Percentiles rank a stretch among this genome's conserved stretches.
These are phyloP conservation scores for Saguinus midas DNA, from an alignment of 2,113 vertebrate genomes.

Conservation along the genomic window DNA sequence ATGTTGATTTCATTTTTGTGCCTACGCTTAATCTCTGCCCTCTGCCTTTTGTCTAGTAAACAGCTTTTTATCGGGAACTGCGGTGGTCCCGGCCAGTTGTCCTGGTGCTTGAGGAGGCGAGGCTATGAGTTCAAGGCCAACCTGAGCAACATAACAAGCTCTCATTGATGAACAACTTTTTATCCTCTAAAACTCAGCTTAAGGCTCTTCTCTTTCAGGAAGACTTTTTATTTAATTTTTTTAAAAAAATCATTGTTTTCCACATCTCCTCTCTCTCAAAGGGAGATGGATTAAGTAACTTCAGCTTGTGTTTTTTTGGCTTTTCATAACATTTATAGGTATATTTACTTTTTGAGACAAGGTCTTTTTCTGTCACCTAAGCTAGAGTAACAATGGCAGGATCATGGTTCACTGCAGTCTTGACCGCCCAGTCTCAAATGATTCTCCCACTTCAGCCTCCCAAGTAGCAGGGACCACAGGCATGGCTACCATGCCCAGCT, in stretches of 20 bases:
- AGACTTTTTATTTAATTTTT: neutral
- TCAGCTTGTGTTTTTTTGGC: neutral
- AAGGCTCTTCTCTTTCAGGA: neutral
- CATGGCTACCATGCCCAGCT: too few species aligned
- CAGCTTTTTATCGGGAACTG: neutral
- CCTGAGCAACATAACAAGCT: too few species aligned
- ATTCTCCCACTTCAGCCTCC: too few species aligned
- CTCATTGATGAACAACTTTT: neutral
- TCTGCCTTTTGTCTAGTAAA: constrained; percentile 6
- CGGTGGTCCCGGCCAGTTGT: too few species aligned
- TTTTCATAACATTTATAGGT: neutral
- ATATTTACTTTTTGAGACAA: neutral
- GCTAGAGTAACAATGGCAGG: too few species aligned
- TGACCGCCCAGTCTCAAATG: too few species aligned
- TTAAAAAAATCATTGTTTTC: neutral
- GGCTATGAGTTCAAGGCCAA: too few species aligned
- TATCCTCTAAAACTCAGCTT: constrained; percentile 37
- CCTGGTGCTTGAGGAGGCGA: too few species aligned
- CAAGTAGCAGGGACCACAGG: too few species aligned
- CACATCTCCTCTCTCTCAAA: neutral
- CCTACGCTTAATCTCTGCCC: neutral
- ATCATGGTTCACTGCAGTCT: too few species aligned
- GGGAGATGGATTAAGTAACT: neutral
- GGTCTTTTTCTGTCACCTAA: too few species aligned
- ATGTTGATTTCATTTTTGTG: neutral